Evolutionary conservation across 2,113 vertebrate species (phyloP), one percentile per base, ranked within the genome.

Genomic region (Vulpes ferrilata): DNA sequence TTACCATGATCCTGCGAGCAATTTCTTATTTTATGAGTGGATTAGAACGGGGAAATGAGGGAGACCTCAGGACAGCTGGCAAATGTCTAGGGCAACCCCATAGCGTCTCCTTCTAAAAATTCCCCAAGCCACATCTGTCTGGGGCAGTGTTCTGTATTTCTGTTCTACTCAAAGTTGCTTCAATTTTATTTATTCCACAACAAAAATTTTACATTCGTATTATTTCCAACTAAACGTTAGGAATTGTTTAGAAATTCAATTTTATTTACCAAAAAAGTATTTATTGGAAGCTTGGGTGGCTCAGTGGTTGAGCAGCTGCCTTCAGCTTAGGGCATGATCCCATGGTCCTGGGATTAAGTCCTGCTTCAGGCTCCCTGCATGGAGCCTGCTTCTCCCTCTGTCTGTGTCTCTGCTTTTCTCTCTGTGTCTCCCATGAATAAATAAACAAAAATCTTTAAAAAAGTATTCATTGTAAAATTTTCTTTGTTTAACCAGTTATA

Each of bases 1-100:
- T 55, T 3, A 4, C n/a, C 11, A 3, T 0, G 19, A 23, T 17
- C 2, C 27, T 6, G 2, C 17, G 25, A 25, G 3, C 12, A 2
- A 4, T 13, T 2, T 25, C 12, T 12, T 27, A 10, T 0, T 3
- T 64, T 43, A 32, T 12, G 30, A 55, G 20, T 15, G 3, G 3
- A 51, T 30, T 19, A 4, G 8, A 5, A 32, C 0, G 32, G 3
- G 55, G 7, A 0, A 9, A 4, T 10, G 3, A 55, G 51, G 32
- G 16, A 10, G 9, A 3, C 23, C 16, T n/a, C 15, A 9, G 22
- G 8, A 22, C 5, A 11, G 9, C 17, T 43, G 19, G 19, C 25
- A 22, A 59, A 43, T 25, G 20, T 32, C 17, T 22, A 13, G 2
- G 22, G 23, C 9, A 2, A 11, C 9, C 13, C 32, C 38, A 5